Evolutionary conservation across 2,113 vertebrate species (phyloP).

Genomic region (Rhombomys opimus): DNA sequence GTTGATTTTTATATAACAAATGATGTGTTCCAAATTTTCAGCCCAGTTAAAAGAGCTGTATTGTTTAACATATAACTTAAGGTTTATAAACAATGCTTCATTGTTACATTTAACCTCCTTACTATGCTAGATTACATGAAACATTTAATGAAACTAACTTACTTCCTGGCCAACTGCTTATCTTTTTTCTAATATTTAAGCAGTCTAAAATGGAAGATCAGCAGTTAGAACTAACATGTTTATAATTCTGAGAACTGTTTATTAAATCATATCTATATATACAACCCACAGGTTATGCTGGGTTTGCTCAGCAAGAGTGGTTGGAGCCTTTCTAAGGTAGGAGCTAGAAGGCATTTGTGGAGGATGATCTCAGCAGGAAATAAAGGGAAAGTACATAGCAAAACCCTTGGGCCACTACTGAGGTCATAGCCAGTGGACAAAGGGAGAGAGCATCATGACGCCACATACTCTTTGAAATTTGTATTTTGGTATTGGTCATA

Average conservation of each 20-base stretch:
- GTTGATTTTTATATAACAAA: conserved; percentile 33
- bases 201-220: conserved; percentile 2
- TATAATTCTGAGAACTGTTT: neutral
- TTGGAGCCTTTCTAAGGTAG: neutral
- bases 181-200: conserved; percentile 18
- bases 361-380: conserved; percentile 6
- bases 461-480: neutral
- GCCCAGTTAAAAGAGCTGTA: neutral
- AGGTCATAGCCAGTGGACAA: neutral
- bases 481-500: neutral
- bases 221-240: conserved; percentile 40
- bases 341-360: conserved; percentile 51
- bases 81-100: conserved; percentile 41
- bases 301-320: neutral
- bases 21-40: conserved; percentile 14
- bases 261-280: neutral
- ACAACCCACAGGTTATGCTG: neutral
- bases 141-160: conserved; percentile 45
- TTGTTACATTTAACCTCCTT: conserved; percentile 12
- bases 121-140: neutral
- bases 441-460: neutral
- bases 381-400: conserved; percentile 56
- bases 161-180: neutral
- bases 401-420: conserved; percentile 46
- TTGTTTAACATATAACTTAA: conserved; percentile 50